phyloP scores from a whole-genome alignment of 2,888 invertebrate genomes.

The Zonitis immaculata region DNA sequence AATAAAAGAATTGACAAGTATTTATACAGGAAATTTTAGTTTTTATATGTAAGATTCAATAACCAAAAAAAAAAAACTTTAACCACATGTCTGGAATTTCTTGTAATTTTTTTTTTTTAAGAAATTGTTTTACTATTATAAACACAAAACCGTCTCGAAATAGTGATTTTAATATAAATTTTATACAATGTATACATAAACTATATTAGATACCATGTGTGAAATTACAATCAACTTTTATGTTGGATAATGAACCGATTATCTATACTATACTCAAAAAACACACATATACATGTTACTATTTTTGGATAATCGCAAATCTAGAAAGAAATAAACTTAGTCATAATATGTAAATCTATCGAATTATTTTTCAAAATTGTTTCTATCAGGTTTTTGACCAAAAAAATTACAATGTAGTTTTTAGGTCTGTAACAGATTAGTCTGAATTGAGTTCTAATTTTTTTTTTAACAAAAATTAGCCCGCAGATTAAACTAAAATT shows the following conservation, averaged over 20 bases:
- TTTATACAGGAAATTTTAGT: no score
- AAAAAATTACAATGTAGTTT: neutral
- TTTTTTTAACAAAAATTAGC: constrained; percentile 50
- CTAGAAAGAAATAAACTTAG: neutral
- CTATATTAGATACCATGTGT: neutral
- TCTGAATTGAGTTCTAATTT: constrained; percentile 77
- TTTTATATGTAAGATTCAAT: no score
- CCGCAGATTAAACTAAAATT: constrained; percentile 73
- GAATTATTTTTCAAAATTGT: no score
- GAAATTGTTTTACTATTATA: neutral
- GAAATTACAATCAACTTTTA: neutral
- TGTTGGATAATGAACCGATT: neutral
- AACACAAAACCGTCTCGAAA: no score
- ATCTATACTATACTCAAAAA: neutral
- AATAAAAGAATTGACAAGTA: neutral
- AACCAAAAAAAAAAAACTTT: no score
- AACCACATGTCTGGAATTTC: neutral
- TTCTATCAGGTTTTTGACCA: constrained; percentile 6
- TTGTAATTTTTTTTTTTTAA: neutral
- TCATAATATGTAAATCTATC: no score
- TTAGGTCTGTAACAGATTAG: constrained; percentile 72
- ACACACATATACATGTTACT: neutral
- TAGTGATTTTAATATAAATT: neutral
- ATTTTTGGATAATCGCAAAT: neutral
- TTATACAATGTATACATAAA: neutral